phyloP scores from a whole-genome alignment of 2,113 vertebrate genomes.

The Pteropus alecto region DNA sequence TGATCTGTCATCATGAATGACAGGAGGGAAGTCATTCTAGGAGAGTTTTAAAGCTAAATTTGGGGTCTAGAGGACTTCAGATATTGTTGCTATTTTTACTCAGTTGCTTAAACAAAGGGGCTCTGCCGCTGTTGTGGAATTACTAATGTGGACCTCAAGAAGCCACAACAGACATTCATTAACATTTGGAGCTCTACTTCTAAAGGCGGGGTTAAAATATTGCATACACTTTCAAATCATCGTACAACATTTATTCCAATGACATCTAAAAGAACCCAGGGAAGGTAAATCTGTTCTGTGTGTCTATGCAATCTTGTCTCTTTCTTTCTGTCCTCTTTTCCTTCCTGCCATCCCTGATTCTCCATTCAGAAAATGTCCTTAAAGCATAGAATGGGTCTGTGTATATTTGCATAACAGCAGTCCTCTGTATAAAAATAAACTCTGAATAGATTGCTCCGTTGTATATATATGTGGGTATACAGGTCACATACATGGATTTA shows the following conservation, averaged over 20 bases:
- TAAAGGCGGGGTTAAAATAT: slow-evolving; percentile 31
- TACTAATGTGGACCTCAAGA: slow-evolving; percentile 62
- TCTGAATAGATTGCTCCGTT: slow-evolving; percentile 62
- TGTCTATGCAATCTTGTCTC: neutral
- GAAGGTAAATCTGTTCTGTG: neutral
- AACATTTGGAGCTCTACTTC: slow-evolving; percentile 48
- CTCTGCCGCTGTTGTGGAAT: slow-evolving; percentile 28
- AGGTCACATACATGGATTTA: slow-evolving; percentile 66
- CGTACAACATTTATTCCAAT: slow-evolving; percentile 46
- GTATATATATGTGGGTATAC: slow-evolving; percentile 67
- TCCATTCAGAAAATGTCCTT: slow-evolving; percentile 50
- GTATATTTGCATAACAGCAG: slow-evolving; percentile 67
- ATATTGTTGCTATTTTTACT: slow-evolving; percentile 70
- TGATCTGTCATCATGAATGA: slow-evolving; percentile 53
- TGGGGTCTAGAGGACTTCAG: slow-evolving; percentile 51
- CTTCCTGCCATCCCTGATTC: neutral
- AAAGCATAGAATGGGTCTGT: slow-evolving; percentile 43
- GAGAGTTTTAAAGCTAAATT: slow-evolving; percentile 56
- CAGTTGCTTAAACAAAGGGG: slow-evolving; percentile 57
- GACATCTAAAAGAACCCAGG: neutral
- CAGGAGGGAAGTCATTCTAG: slow-evolving; percentile 54
- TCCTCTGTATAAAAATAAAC: slow-evolving; percentile 70
- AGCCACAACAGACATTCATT: slow-evolving; percentile 54
- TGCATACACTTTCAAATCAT: neutral
- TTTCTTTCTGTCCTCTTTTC: neutral